phyloP scores from a whole-genome alignment of 1,140 invertebrate species.

The Spodoptera litura region DNA sequence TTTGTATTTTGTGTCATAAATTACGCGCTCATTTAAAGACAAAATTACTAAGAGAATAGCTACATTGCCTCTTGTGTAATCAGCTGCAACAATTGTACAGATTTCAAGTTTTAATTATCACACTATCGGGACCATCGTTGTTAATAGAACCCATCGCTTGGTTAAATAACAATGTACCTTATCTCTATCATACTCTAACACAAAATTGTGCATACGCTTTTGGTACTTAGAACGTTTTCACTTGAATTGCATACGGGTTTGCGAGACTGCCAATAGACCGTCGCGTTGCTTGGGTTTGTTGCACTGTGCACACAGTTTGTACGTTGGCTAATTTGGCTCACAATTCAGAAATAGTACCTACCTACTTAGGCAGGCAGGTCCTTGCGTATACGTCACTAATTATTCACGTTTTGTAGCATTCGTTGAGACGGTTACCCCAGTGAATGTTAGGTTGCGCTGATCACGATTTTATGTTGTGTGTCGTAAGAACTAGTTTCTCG shows the following conservation, averaged over 20 bases:
- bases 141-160: background rate
- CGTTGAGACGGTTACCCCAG: conserved; percentile 17
- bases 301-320: conserved; percentile 2
- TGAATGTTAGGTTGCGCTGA: conserved; percentile 14
- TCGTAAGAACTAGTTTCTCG: conserved; percentile 4
- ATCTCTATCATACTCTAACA: background rate
- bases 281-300: conserved; percentile 21
- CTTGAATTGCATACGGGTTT: background rate
- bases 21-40: too few species aligned
- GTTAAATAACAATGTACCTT: background rate
- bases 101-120: background rate
- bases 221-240: background rate
- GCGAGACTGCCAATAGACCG: background rate
- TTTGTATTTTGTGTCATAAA: too few species aligned
- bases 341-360: background rate
- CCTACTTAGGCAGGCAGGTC: background rate
- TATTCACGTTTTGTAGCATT: background rate
- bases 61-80: too few species aligned
- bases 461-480: conserved; percentile 18
- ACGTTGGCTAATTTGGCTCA: conserved; percentile 20
- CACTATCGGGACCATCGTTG: background rate
- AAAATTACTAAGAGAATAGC: too few species aligned
- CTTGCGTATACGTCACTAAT: background rate
- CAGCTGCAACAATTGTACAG: background rate
- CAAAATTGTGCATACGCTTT: conserved; percentile 14